Percentiles rank a stretch among this genome's conserved stretches.
Evolutionary conservation across 2,113 vertebrate genomes (phyloP).

Genomic region (Ammodramus savannarum): DNA sequence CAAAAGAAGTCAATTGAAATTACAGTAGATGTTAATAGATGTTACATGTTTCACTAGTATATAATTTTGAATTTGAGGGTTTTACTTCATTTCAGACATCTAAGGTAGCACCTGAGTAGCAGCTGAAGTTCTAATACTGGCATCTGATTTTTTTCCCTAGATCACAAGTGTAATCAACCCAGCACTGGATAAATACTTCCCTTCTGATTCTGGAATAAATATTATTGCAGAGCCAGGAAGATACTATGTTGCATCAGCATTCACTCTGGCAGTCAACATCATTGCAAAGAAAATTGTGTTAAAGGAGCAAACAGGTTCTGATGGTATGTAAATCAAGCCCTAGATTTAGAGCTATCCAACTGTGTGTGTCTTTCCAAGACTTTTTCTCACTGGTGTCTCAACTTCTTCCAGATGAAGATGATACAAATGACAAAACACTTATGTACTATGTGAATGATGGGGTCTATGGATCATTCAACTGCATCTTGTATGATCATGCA

Average conservation of each 20-base stretch:
- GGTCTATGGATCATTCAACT: slow-evolving; percentile 98
- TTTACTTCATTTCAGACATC: neutral
- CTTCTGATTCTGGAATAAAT: slow-evolving; percentile 80
- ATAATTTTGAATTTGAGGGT: neutral
- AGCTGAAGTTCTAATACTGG: neutral
- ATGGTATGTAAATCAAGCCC: slow-evolving; percentile 64
- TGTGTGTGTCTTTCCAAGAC: neutral
- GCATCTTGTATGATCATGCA: slow-evolving; percentile 93
- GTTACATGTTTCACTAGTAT: neutral
- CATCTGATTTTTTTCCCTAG: slow-evolving; percentile 59
- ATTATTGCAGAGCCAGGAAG: slow-evolving; percentile 95
- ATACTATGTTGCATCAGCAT: slow-evolving; percentile 95
- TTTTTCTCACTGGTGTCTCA: neutral
- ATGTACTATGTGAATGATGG: slow-evolving; percentile 99
- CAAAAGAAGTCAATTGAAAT: neutral
- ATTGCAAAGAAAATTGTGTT: slow-evolving; percentile 94
- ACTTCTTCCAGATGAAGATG: slow-evolving; percentile 86
- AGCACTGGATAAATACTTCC: slow-evolving; percentile 94
- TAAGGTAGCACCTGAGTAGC: neutral
- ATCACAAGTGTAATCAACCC: slow-evolving; percentile 89
- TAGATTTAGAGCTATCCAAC: neutral
- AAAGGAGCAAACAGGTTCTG: slow-evolving; percentile 84
- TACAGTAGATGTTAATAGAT: neutral
- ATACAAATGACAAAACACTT: slow-evolving; percentile 81
- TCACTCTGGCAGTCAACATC: slow-evolving; percentile 92